Percentiles rank a stretch among this genome's conserved stretches.
Conservation (phyloP, 2,888 invertebrate species). For the Automeris io region DNA sequence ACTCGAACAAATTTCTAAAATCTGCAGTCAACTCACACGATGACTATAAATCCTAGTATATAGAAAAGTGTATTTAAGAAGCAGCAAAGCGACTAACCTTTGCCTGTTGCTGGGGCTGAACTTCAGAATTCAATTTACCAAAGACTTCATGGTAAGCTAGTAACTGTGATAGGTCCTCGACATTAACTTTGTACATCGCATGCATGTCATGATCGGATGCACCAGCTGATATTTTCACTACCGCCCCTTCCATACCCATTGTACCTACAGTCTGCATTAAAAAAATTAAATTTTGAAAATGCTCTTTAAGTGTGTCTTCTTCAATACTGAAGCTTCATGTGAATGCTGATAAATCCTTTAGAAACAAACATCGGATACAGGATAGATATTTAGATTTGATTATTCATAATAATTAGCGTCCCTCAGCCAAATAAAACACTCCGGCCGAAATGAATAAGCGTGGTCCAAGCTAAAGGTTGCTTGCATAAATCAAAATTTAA, state of each 20-base stretch:
- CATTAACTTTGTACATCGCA: slow-evolving; percentile 88
- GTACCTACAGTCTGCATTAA: slow-evolving; percentile 50
- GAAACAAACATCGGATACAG: too few relatives aligned
- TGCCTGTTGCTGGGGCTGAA: slow-evolving; percentile 43
- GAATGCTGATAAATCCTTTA: too few relatives aligned
- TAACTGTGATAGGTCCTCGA: slow-evolving; percentile 90
- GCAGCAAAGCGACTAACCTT: slow-evolving; percentile 33
- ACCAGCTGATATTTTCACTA: slow-evolving; percentile 84
- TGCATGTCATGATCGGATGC: slow-evolving; percentile 84
- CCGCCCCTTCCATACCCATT: slow-evolving; percentile 81
- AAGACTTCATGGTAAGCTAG: slow-evolving; percentile 91
- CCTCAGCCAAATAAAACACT: too few relatives aligned
- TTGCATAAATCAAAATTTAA: too few relatives aligned
- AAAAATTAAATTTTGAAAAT: background rate
- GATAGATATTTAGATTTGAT: too few relatives aligned
- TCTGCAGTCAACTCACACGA: too few relatives aligned
- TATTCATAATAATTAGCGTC: too few relatives aligned
- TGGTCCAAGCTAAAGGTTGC: too few relatives aligned
- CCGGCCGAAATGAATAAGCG: too few relatives aligned
- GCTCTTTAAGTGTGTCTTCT: background rate
- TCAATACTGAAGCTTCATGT: background rate
- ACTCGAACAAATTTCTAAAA: too few relatives aligned
- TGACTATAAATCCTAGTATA: too few relatives aligned
- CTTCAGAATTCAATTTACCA: slow-evolving; percentile 62
- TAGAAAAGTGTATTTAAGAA: slow-evolving; percentile 7